A percentile compares a stretch with the other conserved stretches of the same genome.
phyloP scores from a whole-genome alignment of 2,888 invertebrate genomes.

The Hyposoter didymator region DNA sequence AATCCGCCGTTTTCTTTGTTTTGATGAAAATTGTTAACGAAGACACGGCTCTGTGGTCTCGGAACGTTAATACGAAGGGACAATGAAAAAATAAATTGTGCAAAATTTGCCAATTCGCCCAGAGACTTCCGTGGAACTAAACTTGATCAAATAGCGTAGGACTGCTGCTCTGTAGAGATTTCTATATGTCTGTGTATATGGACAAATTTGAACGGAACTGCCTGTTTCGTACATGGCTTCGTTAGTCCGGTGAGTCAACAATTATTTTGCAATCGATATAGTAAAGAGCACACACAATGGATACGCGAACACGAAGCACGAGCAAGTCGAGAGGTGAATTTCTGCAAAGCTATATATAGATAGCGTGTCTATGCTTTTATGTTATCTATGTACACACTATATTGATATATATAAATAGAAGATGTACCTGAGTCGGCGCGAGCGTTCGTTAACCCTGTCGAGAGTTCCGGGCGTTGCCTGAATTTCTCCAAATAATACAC shows the following conservation, averaged over 20 bases:
- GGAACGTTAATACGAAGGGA: background rate
- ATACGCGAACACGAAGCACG: constrained; percentile 35
- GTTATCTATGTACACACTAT: constrained; percentile 25
- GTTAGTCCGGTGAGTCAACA: constrained; percentile 65
- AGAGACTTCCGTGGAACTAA: background rate
- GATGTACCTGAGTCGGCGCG: constrained; percentile 53
- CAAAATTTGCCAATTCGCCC: background rate
- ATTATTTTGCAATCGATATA: constrained; percentile 67
- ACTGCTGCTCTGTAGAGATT: background rate
- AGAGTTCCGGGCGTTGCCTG: constrained; percentile 48
- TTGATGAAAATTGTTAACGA: constrained; percentile 4
- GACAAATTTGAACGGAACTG: constrained; percentile 14
- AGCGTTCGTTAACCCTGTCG: constrained; percentile 63
- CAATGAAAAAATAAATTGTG: background rate
- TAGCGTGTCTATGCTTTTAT: constrained; percentile 36
- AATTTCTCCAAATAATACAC: constrained; percentile 63
- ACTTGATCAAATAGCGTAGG: constrained; percentile 13
- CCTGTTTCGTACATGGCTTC: constrained; percentile 50
- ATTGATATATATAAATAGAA: constrained; percentile 42
- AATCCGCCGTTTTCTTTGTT: constrained; percentile 1
- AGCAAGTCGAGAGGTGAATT: constrained; percentile 51
- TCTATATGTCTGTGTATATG: background rate
- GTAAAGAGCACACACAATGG: constrained; percentile 42
- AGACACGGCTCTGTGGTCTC: background rate
- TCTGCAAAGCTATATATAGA: constrained; percentile 49